Base-by-base conservation (phyloP, 92 coral and sea anemone genomes). In the Palythoa grandis region DNA sequence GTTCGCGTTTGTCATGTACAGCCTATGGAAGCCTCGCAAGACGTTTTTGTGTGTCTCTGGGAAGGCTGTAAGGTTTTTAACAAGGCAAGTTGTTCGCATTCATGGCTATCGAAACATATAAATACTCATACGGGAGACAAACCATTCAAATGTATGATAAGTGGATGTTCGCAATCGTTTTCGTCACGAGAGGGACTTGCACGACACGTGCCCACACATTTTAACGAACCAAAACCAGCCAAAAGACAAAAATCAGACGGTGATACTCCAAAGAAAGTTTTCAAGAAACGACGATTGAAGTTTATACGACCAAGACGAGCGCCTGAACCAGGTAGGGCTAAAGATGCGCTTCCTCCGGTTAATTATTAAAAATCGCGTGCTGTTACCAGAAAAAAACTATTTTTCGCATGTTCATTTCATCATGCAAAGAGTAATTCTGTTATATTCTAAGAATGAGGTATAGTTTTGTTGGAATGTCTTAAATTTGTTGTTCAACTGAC, bases 51-150 rank as follows among this genome's bases (percentile, higher is more conserved):
- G 38, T 97, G 99, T 86, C 88, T 97, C 15, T 97, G 99, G 99
- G 88, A 93, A 80, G 97, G 96, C 76, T 97, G 99, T 78, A 97
- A 97, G 75, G 99, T 97, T 57, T 97, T 93, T 90, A 95, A 97
- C 88, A 92, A 95, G 72, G 97, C 99, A 22, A 97, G 99, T 63
- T 93, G 97, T 69, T 97, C 99, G 52, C 96, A 95, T 89, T 93
- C 98, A 7, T 97, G 99, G 99, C 88, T 97, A 16, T 89, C 98
- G 3, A 97, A 97, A 86, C 99, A 97, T 74, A 89, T 97, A 74
- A 95, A 97, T 82, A 89, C 94, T 68, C 99, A 97, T 29, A 97
- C 98, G 15, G 99, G 99, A 39, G 98, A 90, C 58, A 97, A 97
- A 68, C 99, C 99, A 10, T 97, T 93, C 76, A 97, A 97, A 60